phyloP scores from a whole-genome alignment of 2,113 vertebrate species.

The Chinchilla lanigera region DNA sequence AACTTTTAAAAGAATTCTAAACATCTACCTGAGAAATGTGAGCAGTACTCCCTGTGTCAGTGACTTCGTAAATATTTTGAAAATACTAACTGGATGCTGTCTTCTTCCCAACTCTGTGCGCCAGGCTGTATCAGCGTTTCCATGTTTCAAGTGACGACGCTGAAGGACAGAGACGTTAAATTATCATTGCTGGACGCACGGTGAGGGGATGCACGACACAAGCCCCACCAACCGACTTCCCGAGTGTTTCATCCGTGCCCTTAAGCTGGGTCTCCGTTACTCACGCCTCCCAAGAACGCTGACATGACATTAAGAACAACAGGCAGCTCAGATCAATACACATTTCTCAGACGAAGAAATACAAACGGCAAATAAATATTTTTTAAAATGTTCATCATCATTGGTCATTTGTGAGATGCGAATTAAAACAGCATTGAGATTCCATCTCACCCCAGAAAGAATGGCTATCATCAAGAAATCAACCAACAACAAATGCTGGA shows the following conservation, averaged over 20 bases:
- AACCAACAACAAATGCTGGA: no score
- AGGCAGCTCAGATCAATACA: no score
- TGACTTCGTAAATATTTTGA: slow-evolving; percentile 4
- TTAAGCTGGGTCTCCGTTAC: not conserved
- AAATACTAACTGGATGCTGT: not conserved
- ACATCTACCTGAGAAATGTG: not conserved
- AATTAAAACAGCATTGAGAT: no score
- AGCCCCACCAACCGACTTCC: not conserved
- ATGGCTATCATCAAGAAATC: no score
- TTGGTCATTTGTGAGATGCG: no score
- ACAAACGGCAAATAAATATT: no score
- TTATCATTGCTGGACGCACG: not conserved
- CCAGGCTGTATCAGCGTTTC: not conserved
- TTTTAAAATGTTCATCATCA: no score
- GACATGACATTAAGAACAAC: not conserved
- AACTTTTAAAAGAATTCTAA: not conserved
- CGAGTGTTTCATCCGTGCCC: not conserved
- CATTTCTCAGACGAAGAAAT: no score
- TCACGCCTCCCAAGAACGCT: not conserved
- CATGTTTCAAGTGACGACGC: not conserved
- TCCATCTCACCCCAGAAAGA: no score
- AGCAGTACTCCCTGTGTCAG: not conserved
- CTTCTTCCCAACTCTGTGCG: not conserved
- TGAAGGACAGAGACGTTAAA: not conserved
- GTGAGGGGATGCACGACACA: not conserved